Evolutionary conservation across 2,888 invertebrate genomes (phyloP).

Genomic region (Ganaspis brasiliensis): DNA sequence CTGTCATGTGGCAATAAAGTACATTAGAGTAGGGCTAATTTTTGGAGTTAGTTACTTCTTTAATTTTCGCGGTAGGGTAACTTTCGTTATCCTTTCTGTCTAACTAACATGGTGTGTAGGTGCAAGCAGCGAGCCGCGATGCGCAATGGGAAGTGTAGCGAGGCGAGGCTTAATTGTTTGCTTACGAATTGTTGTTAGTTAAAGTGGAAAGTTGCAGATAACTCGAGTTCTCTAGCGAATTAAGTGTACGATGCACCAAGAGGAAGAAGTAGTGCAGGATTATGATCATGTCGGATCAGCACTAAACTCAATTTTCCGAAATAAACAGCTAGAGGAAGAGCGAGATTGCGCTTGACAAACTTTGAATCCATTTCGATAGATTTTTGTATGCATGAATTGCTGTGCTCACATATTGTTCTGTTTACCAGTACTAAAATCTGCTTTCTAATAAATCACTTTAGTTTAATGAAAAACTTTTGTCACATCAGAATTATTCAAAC

Average conservation of each 20-base stretch:
- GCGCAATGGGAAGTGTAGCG: slow-evolving; percentile 65
- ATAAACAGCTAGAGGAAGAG: slow-evolving; percentile 4
- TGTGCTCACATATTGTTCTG: background rate
- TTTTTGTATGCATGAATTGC: slow-evolving; percentile 18
- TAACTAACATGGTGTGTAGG: slow-evolving; percentile 34
- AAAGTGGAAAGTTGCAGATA: slow-evolving; percentile 77
- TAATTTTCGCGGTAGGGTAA: slow-evolving; percentile 6
- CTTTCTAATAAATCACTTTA: background rate
- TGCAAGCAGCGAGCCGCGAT: slow-evolving; percentile 28
- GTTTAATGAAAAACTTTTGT: background rate
- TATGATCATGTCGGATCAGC: slow-evolving; percentile 52
- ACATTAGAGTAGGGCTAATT: no score
- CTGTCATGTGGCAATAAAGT: no score
- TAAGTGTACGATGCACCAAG: slow-evolving; percentile 52
- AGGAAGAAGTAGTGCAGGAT: slow-evolving; percentile 47
- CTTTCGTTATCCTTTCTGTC: slow-evolving; percentile 13
- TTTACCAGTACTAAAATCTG: slow-evolving; percentile 3
- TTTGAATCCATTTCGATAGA: slow-evolving; percentile 26
- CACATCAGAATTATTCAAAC: no score
- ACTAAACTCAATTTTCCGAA: slow-evolving; percentile 18
- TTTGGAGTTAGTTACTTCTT: background rate
- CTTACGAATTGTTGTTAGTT: slow-evolving; percentile 75
- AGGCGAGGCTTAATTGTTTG: slow-evolving; percentile 74
- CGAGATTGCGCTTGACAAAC: background rate
- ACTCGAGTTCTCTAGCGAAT: slow-evolving; percentile 62